Evolutionary conservation across 2,797 vertebrate species (phyloP).

Genomic region (Pseudochirops cupreus): DNA sequence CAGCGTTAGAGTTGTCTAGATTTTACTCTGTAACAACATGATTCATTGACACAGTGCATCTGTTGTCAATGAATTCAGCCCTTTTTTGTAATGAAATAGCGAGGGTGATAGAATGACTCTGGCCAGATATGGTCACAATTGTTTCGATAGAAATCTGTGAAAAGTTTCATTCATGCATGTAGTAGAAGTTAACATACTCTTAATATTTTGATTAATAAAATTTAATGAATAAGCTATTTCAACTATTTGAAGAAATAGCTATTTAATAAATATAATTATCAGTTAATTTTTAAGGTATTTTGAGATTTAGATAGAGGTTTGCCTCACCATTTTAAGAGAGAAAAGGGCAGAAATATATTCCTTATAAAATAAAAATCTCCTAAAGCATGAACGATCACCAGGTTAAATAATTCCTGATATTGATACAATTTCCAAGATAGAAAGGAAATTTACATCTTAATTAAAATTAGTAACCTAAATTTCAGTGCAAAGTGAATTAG

Average conservation of each 20-base stretch:
- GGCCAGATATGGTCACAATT: not conserved
- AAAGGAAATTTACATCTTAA: conserved; percentile 35
- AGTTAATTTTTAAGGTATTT: conserved; percentile 44
- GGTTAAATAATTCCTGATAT: conserved; percentile 50
- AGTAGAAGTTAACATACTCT: conserved; percentile 17
- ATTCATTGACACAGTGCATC: conserved; percentile 10
- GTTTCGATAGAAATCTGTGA: conserved; percentile 15
- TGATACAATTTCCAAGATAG: conserved; percentile 26
- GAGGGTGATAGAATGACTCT: accelerated
- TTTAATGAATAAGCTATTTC: conserved; percentile 47
- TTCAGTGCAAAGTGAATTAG: conserved; percentile 69
- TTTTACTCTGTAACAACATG: conserved; percentile 18
- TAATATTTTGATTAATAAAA: conserved; percentile 62
- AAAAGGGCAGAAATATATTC: conserved; percentile 19
- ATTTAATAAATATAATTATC: conserved; percentile 57
- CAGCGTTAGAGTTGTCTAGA: not conserved
- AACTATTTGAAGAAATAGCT: conserved; percentile 35
- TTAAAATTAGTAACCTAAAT: conserved; percentile 11
- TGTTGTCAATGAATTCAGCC: not conserved
- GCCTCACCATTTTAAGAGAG: conserved; percentile 20
- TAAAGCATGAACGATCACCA: conserved; percentile 8
- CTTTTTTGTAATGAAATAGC: not conserved
- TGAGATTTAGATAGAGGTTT: conserved; percentile 21
- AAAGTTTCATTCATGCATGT: conserved; percentile 19
- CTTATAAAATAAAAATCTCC: conserved; percentile 29